Base-by-base conservation (phyloP, 2,888 invertebrate species). In the Melanchra persicariae region DNA sequence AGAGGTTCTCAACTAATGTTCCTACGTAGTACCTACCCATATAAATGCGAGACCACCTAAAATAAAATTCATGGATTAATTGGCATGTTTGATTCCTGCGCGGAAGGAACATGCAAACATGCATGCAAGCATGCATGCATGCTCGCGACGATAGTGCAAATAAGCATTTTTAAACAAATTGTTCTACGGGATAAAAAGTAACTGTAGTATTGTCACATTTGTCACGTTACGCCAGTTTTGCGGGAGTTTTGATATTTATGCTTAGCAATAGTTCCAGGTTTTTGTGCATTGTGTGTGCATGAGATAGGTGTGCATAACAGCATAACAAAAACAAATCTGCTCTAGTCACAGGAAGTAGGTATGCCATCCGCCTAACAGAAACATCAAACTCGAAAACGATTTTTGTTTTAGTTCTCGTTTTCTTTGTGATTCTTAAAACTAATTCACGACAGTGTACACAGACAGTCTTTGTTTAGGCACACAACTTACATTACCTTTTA, bases 401-500 rank as follows among this genome's bases (percentile, higher is more conserved):
- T 66, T 40, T 60, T 47, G 34, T 63, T 26, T 68, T 12, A 74
- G 19, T 51, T 59, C 15, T 51, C 40, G 3, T 3, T 55, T 34
- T 74, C 62, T 34, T 68, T 70, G 24, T 22, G 51, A 57, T 51
- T 81, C 54, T 68, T 70, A 17, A 55, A 81, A 73, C 37, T 72
- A 69, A 63, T 66, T 63, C 58, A 37, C 17, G 40, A 37, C 49
- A 59, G 45, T 58, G 51, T 69, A 54, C 49, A 57, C 58, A 70
- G 24, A n/a, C 24, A 47, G 59, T 74, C 59, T 70, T 74, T 84
- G 65, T 78, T 77, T 66, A 68, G 69, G 67, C 60, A 66, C 59
- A 61, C 30, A 73, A 61, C 72, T 78, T 59, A 72, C 55, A 71
- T 79, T 63, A 68, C 55, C 40, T 55, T 74, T 74, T 81, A 82